These are phyloP conservation scores for Formica aserva DNA, from an alignment of 2,888 invertebrate species.

Conservation along the genomic window DNA sequence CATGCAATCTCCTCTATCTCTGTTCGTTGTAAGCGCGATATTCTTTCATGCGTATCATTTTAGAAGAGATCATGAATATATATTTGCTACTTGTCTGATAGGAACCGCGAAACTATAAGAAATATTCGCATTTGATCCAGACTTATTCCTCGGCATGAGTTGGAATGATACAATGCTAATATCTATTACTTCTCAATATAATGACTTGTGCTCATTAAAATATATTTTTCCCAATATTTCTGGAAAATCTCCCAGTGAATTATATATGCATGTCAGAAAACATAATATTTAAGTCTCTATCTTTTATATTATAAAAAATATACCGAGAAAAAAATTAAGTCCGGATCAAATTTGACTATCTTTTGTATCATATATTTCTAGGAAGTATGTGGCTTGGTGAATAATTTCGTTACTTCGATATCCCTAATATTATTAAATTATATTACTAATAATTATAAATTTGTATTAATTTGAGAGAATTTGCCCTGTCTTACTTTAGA, in stretches of 20 bases:
- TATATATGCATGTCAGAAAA: not conserved
- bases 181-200: not conserved
- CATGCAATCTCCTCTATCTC: slow-evolving; percentile 8
- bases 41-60: slow-evolving; percentile 11
- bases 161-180: not conserved
- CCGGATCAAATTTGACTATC: not conserved
- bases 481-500: not conserved
- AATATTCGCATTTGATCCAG: slow-evolving; percentile 19
- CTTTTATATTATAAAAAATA: not conserved
- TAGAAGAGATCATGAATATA: slow-evolving; percentile 22
- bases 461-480: not conserved
- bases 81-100: slow-evolving; percentile 44
- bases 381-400: slow-evolving; percentile 10
- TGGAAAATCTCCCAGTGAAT: not conserved
- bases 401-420: slow-evolving; percentile 31
- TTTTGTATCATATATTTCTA: slow-evolving; percentile 30
- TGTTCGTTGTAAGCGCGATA: slow-evolving; percentile 7
- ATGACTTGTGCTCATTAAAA: not conserved
- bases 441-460: not conserved
- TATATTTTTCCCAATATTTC: slow-evolving; percentile 10
- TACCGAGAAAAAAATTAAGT: not conserved
- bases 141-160: not conserved
- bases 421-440: not conserved
- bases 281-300: not conserved
- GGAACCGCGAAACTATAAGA: not conserved